Percentiles rank a stretch among this genome's conserved stretches.
Conservation (phyloP, 92 coral and sea anemone species). For the Siderastrea radians region DNA sequence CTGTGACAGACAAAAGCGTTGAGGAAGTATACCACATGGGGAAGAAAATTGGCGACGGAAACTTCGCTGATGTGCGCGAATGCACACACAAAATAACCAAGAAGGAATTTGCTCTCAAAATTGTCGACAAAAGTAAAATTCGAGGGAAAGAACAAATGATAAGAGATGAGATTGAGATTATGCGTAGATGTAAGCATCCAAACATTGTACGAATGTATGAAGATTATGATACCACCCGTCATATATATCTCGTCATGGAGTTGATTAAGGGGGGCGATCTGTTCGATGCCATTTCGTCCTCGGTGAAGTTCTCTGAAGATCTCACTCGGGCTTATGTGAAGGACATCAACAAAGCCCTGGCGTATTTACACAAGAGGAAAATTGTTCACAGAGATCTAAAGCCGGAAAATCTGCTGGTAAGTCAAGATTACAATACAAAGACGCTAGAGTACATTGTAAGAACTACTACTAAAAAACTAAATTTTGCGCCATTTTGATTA, state of each 20-base stretch:
- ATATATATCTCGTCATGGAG: constrained; percentile 94
- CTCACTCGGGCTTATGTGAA: constrained; percentile 84
- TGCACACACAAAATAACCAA: constrained; percentile 86
- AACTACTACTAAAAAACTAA: too few relatives aligned
- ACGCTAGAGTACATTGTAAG: not conserved
- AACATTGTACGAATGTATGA: constrained; percentile 92
- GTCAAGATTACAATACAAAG: not conserved
- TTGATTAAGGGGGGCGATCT: constrained; percentile 92
- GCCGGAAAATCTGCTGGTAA: constrained; percentile 97
- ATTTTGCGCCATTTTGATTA: too few relatives aligned
- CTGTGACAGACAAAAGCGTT: constrained; percentile 80
- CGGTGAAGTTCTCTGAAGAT: constrained; percentile 91
- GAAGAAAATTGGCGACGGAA: constrained; percentile 95
- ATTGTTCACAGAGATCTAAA: constrained; percentile 97
- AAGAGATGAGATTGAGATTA: constrained; percentile 91
- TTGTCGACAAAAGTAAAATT: constrained; percentile 91
- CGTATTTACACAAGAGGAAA: constrained; percentile 90
- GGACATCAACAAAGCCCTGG: constrained; percentile 89
- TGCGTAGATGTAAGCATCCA: constrained; percentile 92
- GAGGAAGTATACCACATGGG: constrained; percentile 95
- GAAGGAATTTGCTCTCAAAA: constrained; percentile 90
- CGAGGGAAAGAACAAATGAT: constrained; percentile 97
- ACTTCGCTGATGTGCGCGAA: constrained; percentile 94
- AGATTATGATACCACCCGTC: constrained; percentile 83
- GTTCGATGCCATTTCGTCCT: constrained; percentile 94